Evolutionary conservation across 2,113 vertebrate genomes (phyloP), one percentile per base, ranked within the genome.

Genomic region (Chionis minor): DNA sequence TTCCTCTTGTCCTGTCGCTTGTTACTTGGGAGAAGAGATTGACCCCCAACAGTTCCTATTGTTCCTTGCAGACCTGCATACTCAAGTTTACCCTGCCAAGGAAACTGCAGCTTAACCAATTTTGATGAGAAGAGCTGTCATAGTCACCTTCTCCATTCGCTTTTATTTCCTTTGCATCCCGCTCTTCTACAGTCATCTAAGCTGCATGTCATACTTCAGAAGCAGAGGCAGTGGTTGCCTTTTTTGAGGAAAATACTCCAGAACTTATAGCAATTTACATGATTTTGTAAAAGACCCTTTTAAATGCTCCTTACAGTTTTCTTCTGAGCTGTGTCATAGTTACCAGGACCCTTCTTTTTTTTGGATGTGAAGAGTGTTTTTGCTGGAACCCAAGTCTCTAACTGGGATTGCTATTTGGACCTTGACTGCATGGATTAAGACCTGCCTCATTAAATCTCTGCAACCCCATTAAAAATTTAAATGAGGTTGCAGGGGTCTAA

Each of bases 401-500:
- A 79, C 26, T 72, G 55, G 35, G n/a, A n/a, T 62, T 91, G 33
- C 17, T 63, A 1, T 75, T 92, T 86, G 47, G 58, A 72, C 49
- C 38, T 69, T 89, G 81, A 26, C 70, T 89, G 20, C 67, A 61
- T 83, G 87, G 84, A 82, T 92, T 82, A 90, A 83, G 71, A 74
- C 51, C 40, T 94, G 73, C 35, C 74, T 97, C 63, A 79, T 89
- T 97, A 90, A 78, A 75, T 83, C 84, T 82, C 89, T 94, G 74
- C 72, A 92, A 44, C 74, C 27, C 69, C 35, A 92, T 96, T 93
- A 90, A 94, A 95, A 93, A 72, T 62, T 94, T 80, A 95, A 90
- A 94, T 95, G 86, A 81, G 67, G 51, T 73, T 86, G 84, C 58
- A 92, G 89, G 70, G 74, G 21, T 91, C 78, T 96, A 86, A 97